Conservation (phyloP, 2,113 vertebrate genomes). For the Budorcas taxicolor region DNA sequence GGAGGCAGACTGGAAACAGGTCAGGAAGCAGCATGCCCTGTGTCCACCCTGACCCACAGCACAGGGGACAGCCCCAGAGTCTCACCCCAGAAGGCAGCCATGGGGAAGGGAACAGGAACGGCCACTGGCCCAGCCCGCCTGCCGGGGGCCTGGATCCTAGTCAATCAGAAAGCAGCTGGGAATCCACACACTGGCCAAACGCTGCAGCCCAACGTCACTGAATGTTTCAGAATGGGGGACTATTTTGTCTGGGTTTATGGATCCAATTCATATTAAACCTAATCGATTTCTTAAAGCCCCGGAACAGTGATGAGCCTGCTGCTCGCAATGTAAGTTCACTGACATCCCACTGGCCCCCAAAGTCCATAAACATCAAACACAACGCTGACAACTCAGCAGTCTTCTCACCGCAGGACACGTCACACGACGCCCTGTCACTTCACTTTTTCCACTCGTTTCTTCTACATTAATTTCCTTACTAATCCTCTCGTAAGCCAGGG, state of each 20-base stretch:
- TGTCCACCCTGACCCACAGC: neutral
- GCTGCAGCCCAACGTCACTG: neutral
- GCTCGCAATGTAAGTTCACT: neutral
- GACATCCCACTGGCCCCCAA: neutral
- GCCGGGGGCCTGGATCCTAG: neutral
- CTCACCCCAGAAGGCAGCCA: neutral
- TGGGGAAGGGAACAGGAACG: neutral
- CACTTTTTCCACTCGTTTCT: neutral
- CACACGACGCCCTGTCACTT: neutral
- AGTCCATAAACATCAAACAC: neutral
- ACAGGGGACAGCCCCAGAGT: neutral
- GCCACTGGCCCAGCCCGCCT: neutral
- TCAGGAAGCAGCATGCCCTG: neutral
- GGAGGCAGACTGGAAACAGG: neutral
- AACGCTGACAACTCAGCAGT: neutral
- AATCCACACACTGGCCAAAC: accelerated
- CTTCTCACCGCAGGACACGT: neutral
- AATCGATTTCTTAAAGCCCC: neutral
- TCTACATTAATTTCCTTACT: neutral
- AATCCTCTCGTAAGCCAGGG: neutral
- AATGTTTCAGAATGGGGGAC: neutral
- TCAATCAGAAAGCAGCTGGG: neutral
- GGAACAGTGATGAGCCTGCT: neutral
- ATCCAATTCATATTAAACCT: neutral
- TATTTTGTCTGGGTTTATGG: neutral